Evolutionary conservation across 2,797 vertebrate species (phyloP), one percentile per base, ranked within the genome.

Genomic region (Cebuella pygmaea): DNA sequence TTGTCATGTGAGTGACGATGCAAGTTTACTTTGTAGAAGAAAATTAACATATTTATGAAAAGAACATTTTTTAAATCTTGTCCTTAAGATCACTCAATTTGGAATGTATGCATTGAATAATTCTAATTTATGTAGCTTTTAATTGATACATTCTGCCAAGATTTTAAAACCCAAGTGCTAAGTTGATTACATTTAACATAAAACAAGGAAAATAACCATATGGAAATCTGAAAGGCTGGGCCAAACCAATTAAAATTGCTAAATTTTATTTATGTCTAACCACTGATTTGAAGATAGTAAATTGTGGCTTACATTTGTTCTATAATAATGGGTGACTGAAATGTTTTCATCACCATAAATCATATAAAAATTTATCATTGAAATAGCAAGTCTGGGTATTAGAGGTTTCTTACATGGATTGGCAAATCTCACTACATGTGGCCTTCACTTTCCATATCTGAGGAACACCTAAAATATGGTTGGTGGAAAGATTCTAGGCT

Each of bases 231-330:
- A 90, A 94, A 50, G 27, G 30, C n/a, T 48, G 83, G 67, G 96
- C 96, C 97, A 97, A 97, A 91, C 80, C 95, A 97, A 94, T 98
- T 98, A 98, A 97, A 98, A 98, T 97, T 91, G 91, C 96, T 96
- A 95, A 91, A 94, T 96, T 97, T 91, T 96, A 90, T 97, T 97
- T 97, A 89, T 94, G 61, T 97, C 81, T 96, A 79, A 97, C 41
- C 79, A 72, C 39, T 93, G 89, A 95, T 94, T 92, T 94, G 94
- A 88, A 97, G 91, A 96, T 67, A 89, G 70, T 83, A 94, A 95
- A 84, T 96, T 93, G 33, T 93, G 83, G 95, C 52, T 76, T 57
- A 92, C n/a, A 52, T 96, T 97, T 96, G 39, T 93, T 90, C 64
- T 89, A 55, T 92, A 81, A 94, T 94, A 85, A 74, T 59, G 64